phyloP scores from a whole-genome alignment of 2,797 vertebrate species.

The Myiothlypis coronata region DNA sequence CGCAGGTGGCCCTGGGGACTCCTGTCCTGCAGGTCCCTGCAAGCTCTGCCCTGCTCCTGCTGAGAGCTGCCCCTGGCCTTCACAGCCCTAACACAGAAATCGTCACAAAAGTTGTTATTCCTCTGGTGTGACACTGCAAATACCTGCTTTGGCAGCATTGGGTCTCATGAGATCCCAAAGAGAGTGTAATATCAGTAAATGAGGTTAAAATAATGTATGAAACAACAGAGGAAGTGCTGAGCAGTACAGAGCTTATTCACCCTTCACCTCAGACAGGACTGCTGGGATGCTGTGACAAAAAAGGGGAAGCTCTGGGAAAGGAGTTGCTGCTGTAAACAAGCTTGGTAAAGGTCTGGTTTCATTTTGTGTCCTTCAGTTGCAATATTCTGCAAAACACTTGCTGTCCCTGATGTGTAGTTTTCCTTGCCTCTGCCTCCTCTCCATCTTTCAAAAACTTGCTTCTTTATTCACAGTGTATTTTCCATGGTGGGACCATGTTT shows the following conservation, averaged over 20 bases:
- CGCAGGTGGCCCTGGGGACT: background rate
- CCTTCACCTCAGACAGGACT: background rate
- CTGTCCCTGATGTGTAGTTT: background rate
- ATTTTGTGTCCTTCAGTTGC: background rate
- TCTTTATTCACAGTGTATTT: background rate
- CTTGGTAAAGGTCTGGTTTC: background rate
- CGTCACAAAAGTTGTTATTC: background rate
- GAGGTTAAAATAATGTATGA: background rate
- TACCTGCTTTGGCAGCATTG: background rate
- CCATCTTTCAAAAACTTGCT: background rate
- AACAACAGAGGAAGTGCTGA: background rate
- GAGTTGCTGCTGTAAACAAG: background rate
- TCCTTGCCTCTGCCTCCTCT: background rate
- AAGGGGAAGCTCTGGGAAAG: background rate
- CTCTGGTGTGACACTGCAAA: background rate
- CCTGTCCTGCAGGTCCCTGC: background rate
- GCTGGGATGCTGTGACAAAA: background rate
- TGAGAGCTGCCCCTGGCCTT: background rate
- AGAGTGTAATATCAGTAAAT: background rate
- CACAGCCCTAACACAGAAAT: background rate
- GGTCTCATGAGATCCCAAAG: background rate
- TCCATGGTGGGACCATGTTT: background rate
- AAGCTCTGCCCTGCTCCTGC: background rate
- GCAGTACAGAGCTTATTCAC: background rate
- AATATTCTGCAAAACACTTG: background rate